A percentile compares a stretch with the other conserved stretches of the same genome.
These are phyloP conservation scores for Aphidius colemani DNA, from an alignment of 2,888 invertebrate genomes.

Conservation along the genomic window DNA sequence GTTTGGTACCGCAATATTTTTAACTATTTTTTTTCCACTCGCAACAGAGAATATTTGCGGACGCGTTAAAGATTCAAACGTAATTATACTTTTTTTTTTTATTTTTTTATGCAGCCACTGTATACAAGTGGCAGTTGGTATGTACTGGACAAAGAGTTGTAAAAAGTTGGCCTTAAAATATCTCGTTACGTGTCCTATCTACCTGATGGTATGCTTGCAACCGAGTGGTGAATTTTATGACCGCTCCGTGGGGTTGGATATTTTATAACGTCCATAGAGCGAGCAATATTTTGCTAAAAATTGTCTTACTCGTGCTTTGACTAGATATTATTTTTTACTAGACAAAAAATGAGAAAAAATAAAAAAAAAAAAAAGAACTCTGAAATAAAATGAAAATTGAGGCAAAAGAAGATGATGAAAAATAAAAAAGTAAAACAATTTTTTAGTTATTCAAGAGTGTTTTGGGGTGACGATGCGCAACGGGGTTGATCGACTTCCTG, in stretches of 20 bases:
- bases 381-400: too few relatives aligned
- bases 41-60: background rate
- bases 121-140: background rate
- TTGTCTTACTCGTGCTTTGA: background rate
- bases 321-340: background rate
- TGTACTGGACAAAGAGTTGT: constrained; percentile 22
- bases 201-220: background rate
- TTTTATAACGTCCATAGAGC: background rate
- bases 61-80: constrained; percentile 14
- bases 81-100: constrained; percentile 1
- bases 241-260: too few relatives aligned
- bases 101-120: constrained; percentile 9
- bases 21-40: background rate
- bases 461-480: constrained; percentile 31
- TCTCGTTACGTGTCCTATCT: constrained; percentile 29
- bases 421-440: background rate
- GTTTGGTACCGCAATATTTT: background rate
- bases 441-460: constrained; percentile 8
- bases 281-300: background rate
- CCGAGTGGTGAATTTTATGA: too few relatives aligned
- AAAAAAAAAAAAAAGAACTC: too few relatives aligned
- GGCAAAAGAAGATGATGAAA: too few relatives aligned
- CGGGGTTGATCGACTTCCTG: constrained; percentile 29
- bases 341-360: too few relatives aligned
- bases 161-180: constrained; percentile 24